These are phyloP conservation scores for Trigoniulus corallinus DNA, from an alignment of 1,140 invertebrate species.

Conservation along the genomic window DNA sequence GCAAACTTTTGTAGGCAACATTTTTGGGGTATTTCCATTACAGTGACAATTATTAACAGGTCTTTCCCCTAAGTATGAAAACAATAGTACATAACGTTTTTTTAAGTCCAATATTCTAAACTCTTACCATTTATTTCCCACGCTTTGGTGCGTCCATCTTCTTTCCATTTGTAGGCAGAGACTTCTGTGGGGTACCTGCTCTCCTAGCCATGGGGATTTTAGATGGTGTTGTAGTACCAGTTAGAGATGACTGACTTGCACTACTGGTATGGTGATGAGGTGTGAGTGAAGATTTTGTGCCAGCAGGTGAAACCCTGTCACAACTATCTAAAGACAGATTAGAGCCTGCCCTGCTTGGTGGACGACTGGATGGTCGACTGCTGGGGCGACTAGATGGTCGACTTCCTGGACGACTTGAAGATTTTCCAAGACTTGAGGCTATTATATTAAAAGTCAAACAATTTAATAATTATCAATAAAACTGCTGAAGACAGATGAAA, in stretches of 20 bases:
- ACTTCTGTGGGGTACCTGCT: too few relatives aligned
- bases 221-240: neutral
- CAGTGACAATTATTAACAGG: too few relatives aligned
- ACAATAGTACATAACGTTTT: too few relatives aligned
- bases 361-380: slow-evolving; percentile 40
- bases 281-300: slow-evolving; percentile 5
- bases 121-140: too few relatives aligned
- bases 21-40: too few relatives aligned
- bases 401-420: slow-evolving; percentile 28
- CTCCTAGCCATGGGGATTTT: too few relatives aligned
- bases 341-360: slow-evolving; percentile 80
- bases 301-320: slow-evolving; percentile 15
- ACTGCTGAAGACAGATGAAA: slow-evolving; percentile 4
- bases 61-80: too few relatives aligned
- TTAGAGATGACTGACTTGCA: neutral
- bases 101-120: too few relatives aligned
- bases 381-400: slow-evolving; percentile 42
- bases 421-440: neutral
- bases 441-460: neutral
- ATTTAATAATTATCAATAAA: slow-evolving; percentile 1
- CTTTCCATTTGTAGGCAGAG: too few relatives aligned
- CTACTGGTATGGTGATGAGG: neutral
- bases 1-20: too few relatives aligned
- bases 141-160: too few relatives aligned
- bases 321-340: slow-evolving; percentile 61